Evolutionary conservation across 2,797 vertebrate species (phyloP), one percentile per base, ranked within the genome.

Genomic region (Parambassis ranga): DNA sequence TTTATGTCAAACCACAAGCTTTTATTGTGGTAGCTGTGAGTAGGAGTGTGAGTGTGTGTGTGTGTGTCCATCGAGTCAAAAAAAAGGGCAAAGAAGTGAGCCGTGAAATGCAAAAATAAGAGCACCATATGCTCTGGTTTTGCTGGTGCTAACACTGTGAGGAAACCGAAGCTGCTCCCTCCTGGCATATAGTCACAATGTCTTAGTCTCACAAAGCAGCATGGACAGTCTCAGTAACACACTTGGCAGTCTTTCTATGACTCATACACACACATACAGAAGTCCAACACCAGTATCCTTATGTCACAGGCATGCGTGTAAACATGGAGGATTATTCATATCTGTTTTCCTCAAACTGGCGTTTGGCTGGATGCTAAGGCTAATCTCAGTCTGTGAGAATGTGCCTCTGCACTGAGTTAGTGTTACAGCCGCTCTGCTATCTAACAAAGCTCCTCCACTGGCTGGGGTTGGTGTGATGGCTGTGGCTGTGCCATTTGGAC

Each of bases 291-390:
- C 19, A 30, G n/a, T 65, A 74, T 79, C 75, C 75, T 83, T 84
- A 77, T 83, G 83, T 82, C 80, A 83, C 42, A 64, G 77, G 37
- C 79, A 67, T 77, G 76, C 55, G 47, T 80, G 83, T 86, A 86
- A 90, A 89, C 81, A 84, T 32, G 24, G 37, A 65, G 68, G 84
- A 89, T 88, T 86, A 90, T 77, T 82, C 69, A 73, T 85, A 87
- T 91, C 85, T 70, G 72, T 72, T 89, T 88, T 80, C 86, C 71
- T 75, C 74, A 83, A 79, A 82, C 75, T 75, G 75, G 41, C 23
- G 8, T 75, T 85, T 75, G 83, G 84, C 79, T 65, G 78, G 71
- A 77, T 69, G 60, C 61, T 79, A 27, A 24, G 16, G 84, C 82
- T 85, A 82, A 80, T 86, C 81, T 81, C 66, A 28, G 71, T 44